A percentile compares a stretch with the other conserved stretches of the same genome.
These are phyloP conservation scores for Xiphophorus couchianus DNA, from an alignment of 2,113 vertebrate genomes.

Conservation along the genomic window DNA sequence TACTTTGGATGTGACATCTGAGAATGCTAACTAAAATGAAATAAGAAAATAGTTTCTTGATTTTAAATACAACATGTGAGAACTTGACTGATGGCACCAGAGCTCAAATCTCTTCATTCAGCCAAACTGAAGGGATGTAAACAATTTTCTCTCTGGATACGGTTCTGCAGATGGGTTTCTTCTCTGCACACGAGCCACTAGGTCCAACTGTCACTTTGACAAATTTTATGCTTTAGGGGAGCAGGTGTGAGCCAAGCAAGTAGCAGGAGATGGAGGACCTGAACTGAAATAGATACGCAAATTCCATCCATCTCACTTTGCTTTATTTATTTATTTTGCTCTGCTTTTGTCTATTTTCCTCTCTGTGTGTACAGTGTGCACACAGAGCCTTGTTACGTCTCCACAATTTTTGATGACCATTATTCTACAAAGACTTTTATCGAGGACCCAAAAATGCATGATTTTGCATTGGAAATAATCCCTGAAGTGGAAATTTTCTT, in stretches of 20 bases:
- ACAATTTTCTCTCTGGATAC: neutral
- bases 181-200: conserved; percentile 8
- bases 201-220: conserved; percentile 48
- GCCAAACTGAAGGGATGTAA: neutral
- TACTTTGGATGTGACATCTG: too few relatives aligned
- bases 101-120: neutral
- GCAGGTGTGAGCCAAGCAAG: conserved; percentile 52
- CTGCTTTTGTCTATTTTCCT: neutral
- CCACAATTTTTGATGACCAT: too few relatives aligned
- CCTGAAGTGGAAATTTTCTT: too few relatives aligned
- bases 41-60: neutral
- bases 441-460: too few relatives aligned
- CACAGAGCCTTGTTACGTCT: too few relatives aligned
- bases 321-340: neutral
- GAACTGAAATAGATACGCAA: conserved; percentile 21
- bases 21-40: neutral
- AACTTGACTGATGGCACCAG: neutral
- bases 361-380: too few relatives aligned
- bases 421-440: too few relatives aligned
- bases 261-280: conserved; percentile 5
- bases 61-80: neutral
- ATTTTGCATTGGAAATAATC: too few relatives aligned
- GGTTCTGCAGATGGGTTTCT: neutral
- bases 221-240: conserved; percentile 24
- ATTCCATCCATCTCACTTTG: conserved; percentile 39